Evolutionary conservation across 2,113 vertebrate species (phyloP), one percentile per base, ranked within the genome.

Genomic region (Numenius arquata): DNA sequence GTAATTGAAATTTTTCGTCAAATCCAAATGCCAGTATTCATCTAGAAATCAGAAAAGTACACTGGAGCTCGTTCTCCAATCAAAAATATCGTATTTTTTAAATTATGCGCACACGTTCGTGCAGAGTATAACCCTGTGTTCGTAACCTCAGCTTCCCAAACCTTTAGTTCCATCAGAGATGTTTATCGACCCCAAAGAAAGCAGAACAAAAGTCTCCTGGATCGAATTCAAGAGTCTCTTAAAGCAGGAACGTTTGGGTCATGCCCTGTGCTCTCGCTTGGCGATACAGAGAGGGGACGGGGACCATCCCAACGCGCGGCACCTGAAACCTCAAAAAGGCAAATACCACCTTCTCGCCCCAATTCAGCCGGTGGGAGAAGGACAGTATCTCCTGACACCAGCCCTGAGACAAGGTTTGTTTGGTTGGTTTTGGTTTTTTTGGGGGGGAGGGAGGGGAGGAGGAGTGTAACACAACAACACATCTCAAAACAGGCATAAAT

Each of bases 391-490:
- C 58, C 78, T 85, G 53, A 68, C 70, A 79, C 36, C 36, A 82
- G 12, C 36, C 27, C 21, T 72, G 52, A 59, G 56, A 40, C 41
- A 85, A 90, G 55, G 66, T 80, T 90, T 1, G 1, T 43, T 43
- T 43, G 41, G 19, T 47, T 47, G 19, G 14, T 6, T 13, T 45
- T 20, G 7, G 19, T 14, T 45, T 62, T 20, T 23, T 53, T 15
- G 15, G 2, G 2, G 8, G 6, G 29, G 9, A 5, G 19, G 8
- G 20, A n/a, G 8, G 4, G 7, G 4, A 12, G 32, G n/a, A n/a
- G 4, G 4, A 5, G 16, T 26, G 23, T 14, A n/a, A 8, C 10
- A 62, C 47, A 80, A n/a, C 17, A 19, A 40, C 55, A 12, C 48
- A 45, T 43, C 45, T 62, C 15, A 81, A 65, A 71, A 94, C 38